Evolutionary conservation across 1,140 invertebrate species (phyloP).

Genomic region (Ctenoplectra terminalis): DNA sequence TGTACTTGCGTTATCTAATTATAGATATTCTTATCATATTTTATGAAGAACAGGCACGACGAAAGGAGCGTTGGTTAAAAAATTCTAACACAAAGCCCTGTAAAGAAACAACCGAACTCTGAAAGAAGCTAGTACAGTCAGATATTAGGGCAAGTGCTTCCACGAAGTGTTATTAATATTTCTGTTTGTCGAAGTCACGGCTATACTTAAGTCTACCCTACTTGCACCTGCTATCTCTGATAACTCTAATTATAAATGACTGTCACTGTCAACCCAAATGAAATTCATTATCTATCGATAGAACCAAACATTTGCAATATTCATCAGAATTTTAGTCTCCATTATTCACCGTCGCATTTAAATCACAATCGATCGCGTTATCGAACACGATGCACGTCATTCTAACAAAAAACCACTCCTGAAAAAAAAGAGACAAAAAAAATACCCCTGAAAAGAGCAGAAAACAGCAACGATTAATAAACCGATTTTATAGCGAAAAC

Average conservation of each 20-base stretch:
- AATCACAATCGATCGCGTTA: neutral
- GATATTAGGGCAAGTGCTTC: neutral
- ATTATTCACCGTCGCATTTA: neutral
- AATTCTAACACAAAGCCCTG: neutral
- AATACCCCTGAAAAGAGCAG: no score
- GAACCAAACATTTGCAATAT: neutral
- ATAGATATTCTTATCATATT: neutral
- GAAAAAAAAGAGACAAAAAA: no score
- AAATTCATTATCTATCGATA: neutral
- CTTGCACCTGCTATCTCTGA: neutral
- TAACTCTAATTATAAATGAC: neutral
- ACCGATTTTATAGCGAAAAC: no score
- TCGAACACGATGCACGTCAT: no score
- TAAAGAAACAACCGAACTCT: neutral
- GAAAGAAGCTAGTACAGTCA: neutral
- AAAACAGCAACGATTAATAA: no score
- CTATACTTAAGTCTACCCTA: constrained; percentile 7
- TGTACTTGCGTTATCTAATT: neutral
- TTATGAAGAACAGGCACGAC: neutral
- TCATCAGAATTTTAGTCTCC: neutral
- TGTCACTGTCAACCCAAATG: neutral
- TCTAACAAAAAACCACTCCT: no score
- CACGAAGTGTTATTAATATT: constrained; percentile 20
- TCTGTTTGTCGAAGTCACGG: constrained; percentile 8
- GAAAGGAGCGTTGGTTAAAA: neutral